A percentile compares a stretch with the other conserved stretches of the same genome.
Conservation (phyloP, 2,888 invertebrate genomes). For the Thymelicus sylvestris region DNA sequence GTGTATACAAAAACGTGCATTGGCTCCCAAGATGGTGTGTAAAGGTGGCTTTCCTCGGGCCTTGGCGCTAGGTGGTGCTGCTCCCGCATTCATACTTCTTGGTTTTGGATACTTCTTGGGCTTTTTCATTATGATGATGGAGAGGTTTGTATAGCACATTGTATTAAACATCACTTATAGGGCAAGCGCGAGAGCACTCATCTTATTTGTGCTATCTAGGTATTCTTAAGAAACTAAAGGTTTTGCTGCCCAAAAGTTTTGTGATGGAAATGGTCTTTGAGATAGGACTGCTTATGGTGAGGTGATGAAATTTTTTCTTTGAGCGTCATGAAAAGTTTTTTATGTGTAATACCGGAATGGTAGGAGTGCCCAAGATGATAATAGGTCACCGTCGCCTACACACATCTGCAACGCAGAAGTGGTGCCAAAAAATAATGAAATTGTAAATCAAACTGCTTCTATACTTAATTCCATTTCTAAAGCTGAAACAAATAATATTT, state of each 20-base stretch:
- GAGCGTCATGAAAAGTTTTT: no score
- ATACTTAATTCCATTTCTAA: no score
- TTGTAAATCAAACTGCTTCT: no score
- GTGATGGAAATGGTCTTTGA: no score
- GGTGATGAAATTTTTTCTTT: no score
- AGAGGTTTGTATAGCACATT: constrained; percentile 48
- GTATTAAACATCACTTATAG: not conserved
- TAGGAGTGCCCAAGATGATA: no score
- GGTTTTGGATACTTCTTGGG: constrained; percentile 58
- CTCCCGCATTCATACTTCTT: constrained; percentile 71
- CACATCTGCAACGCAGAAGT: no score
- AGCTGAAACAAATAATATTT: no score
- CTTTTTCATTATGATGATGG: constrained; percentile 57
- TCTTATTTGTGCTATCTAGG: not conserved
- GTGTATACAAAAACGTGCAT: constrained; percentile 55
- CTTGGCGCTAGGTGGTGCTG: constrained; percentile 70
- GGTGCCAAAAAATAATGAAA: no score
- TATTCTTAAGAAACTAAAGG: not conserved
- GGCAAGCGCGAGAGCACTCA: not conserved
- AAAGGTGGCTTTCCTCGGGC: constrained; percentile 69
- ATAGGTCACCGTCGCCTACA: no score
- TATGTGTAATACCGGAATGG: no score
- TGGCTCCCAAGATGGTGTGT: constrained; percentile 53
- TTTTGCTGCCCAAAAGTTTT: not conserved
- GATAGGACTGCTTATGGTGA: no score